A percentile compares a stretch with the other conserved stretches of the same genome.
Evolutionary conservation across 1,140 invertebrate species (phyloP).

Genomic region (Contarinia nasturtii): DNA sequence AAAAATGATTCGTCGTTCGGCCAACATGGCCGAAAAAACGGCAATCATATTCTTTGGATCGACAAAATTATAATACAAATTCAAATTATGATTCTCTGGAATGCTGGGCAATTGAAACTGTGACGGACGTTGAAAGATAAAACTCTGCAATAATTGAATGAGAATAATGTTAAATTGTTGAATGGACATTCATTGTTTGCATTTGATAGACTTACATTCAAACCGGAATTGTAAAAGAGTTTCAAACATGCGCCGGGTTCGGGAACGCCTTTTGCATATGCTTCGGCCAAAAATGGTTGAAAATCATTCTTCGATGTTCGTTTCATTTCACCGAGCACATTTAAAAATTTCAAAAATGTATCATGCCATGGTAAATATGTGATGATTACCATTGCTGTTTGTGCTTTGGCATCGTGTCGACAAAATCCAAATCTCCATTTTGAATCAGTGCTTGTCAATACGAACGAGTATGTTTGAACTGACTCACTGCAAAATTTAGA

Average conservation of each 20-base stretch:
- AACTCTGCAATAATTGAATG: constrained; percentile 36
- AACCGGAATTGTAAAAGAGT: constrained; percentile 33
- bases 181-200: background rate
- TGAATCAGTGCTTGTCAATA: constrained; percentile 78
- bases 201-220: constrained; percentile 24
- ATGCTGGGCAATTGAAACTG: constrained; percentile 72
- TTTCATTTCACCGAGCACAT: constrained; percentile 13
- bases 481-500: constrained; percentile 13
- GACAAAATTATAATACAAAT: constrained; percentile 88
- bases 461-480: constrained; percentile 59
- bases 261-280: constrained; percentile 43
- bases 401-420: constrained; percentile 66
- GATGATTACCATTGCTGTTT: constrained; percentile 55
- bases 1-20: constrained; percentile 80
- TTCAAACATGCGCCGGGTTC: constrained; percentile 30
- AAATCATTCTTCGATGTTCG: constrained; percentile 12
- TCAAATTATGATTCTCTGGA: constrained; percentile 87
- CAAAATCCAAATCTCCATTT: constrained; percentile 95
- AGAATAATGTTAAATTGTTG: background rate
- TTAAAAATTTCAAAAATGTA: constrained; percentile 70
- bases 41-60: constrained; percentile 82
- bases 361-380: constrained; percentile 91
- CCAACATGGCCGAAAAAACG: constrained; percentile 84
- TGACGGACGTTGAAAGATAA: constrained; percentile 57
- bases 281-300: constrained; percentile 40